These are phyloP conservation scores for Chesias legatella DNA, from an alignment of 2,888 invertebrate species.

Conservation along the genomic window DNA sequence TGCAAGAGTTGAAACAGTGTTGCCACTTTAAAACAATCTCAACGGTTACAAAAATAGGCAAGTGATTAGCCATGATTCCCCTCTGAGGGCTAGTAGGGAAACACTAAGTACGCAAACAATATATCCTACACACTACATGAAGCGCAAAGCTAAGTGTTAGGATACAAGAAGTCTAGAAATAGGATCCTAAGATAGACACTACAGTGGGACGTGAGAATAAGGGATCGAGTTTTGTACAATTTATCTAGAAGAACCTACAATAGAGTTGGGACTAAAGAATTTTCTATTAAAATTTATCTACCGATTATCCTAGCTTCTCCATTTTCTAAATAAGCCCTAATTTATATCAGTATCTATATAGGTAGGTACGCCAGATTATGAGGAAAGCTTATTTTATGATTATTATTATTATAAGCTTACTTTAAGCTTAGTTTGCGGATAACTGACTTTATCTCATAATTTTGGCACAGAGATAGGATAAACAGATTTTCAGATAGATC, in stretches of 20 bases:
- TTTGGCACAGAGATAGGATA: constrained; percentile 73
- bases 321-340: constrained; percentile 13
- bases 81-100: constrained; percentile 2
- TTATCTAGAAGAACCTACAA: constrained; percentile 52
- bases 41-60: background rate
- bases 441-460: constrained; percentile 43
- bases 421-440: constrained; percentile 8
- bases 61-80: constrained; percentile 1
- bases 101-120: constrained; percentile 1
- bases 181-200: constrained; percentile 55
- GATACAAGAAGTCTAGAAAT: constrained; percentile 34
- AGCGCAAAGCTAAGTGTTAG: constrained; percentile 31
- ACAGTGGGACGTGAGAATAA: constrained; percentile 76
- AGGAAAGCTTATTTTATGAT: constrained; percentile 9
- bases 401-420: no score
- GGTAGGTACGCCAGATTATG: constrained; percentile 6
- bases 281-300: constrained; percentile 53
- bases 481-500: constrained; percentile 42
- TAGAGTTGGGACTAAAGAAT: constrained; percentile 52
- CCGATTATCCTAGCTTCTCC: constrained; percentile 32
- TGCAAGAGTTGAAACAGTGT: background rate
- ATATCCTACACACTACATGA: constrained; percentile 3
- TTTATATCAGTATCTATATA: constrained; percentile 12
- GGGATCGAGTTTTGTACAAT: constrained; percentile 72
- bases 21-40: background rate